Conservation (phyloP, 2,797 vertebrate genomes). For the Brachymystax lenok region DNA sequence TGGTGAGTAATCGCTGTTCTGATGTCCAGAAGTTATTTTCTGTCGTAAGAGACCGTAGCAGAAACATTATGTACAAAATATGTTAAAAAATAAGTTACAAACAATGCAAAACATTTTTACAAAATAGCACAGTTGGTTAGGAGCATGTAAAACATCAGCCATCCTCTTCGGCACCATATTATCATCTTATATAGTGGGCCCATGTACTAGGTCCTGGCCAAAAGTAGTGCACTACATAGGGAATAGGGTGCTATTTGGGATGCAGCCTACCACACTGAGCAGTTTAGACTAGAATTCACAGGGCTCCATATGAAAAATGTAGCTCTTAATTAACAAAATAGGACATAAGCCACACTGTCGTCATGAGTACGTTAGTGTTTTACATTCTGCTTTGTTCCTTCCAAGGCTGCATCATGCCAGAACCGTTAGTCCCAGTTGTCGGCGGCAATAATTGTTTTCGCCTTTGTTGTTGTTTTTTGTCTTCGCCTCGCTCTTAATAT, state of each 20-base stretch:
- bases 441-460: not conserved
- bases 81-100: too few relatives aligned
- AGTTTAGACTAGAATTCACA: not conserved
- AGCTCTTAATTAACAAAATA: not conserved
- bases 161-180: too few relatives aligned
- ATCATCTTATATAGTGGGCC: too few relatives aligned
- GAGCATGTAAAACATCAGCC: too few relatives aligned
- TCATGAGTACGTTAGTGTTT: not conserved
- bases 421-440: constrained; percentile 5
- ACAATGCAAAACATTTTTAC: too few relatives aligned
- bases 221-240: not conserved
- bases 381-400: not conserved
- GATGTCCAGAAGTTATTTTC: too few relatives aligned
- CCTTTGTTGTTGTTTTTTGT: not conserved
- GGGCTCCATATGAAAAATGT: not conserved
- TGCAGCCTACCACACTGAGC: not conserved
- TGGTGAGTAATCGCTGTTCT: too few relatives aligned
- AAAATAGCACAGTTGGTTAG: too few relatives aligned
- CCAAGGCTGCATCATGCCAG: not conserved
- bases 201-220: too few relatives aligned
- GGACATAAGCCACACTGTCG: not conserved
- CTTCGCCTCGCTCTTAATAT: not conserved
- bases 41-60: too few relatives aligned
- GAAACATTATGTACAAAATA: too few relatives aligned
- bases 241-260: too few relatives aligned